These are phyloP conservation scores for Tolmerus cingulatus DNA, from an alignment of 2,888 invertebrate genomes.

Conservation along the genomic window DNA sequence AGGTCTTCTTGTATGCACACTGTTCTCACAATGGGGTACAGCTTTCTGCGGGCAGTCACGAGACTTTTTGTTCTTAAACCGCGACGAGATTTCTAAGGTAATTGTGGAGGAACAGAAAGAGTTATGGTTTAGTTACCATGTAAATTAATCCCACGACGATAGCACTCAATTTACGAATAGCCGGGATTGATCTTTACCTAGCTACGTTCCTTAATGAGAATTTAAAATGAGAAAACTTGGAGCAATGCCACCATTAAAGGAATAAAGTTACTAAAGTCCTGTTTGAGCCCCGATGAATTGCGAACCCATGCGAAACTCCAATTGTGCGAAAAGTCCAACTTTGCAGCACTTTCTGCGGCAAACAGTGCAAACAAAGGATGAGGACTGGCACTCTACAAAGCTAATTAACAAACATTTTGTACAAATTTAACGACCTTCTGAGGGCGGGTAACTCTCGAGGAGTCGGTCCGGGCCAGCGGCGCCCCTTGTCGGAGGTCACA, in stretches of 20 bases:
- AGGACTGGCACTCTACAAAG: neutral
- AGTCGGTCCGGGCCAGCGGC: neutral
- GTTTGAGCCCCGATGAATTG: neutral
- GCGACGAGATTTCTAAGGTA: neutral
- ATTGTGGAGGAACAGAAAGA: neutral
- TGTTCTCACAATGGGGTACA: neutral
- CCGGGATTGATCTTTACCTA: neutral
- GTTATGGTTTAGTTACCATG: neutral
- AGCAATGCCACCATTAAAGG: neutral
- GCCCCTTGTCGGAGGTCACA: conserved; percentile 20
- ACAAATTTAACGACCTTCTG: conserved; percentile 24
- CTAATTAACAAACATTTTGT: conserved; percentile 37
- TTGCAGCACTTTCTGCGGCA: neutral
- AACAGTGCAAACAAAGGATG: neutral
- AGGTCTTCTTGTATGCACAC: neutral
- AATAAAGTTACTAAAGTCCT: neutral
- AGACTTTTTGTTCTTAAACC: neutral
- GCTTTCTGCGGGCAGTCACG: neutral
- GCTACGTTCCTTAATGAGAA: neutral
- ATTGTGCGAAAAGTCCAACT: neutral
- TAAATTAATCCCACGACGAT: neutral
- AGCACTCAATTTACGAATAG: neutral
- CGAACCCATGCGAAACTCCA: neutral
- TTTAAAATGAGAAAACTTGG: neutral
- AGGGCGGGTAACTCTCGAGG: neutral